Evolutionary conservation across 35 echinoderm and acorn worm species (phyloP), one percentile per base, ranked within the genome.

Genomic region (Chiridota heheva): DNA sequence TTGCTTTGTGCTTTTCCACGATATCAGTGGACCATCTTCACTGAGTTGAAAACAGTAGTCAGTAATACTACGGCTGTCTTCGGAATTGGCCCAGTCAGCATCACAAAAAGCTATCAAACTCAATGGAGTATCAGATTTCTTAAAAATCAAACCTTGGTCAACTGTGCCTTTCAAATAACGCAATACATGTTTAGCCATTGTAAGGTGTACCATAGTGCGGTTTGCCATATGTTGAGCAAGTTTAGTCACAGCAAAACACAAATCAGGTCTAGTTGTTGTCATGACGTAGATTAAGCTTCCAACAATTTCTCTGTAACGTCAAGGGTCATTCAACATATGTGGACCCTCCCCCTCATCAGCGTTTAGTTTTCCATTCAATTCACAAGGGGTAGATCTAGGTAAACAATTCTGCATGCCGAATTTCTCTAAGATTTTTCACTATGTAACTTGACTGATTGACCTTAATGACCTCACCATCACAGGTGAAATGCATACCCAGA

Each of bases 191-290:
- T 82, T 82, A 20, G 42, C 80, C 34, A 56, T 69, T 7, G 58
- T 35, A 39, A 61, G 59, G 32, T 81, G 31, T 24, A 26, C 36
- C 59, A 58, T 44, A 45, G 59, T 67, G 10, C 61, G 62, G 4
- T 82, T 82, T 69, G 80, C 27, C 63, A 82, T 60, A 57, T 82
- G 63, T 32, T 82, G 62, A 44, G 80, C 25, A 60, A 82, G 69
- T 39, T 82, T 82, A 10, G 60, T 43, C 13, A 82, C 80, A 68
- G 49, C 49, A 25, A 38, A 82, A 69, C 80, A 68, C 6, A 82
- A 30, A 33, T 82, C 40, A 32, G 60, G 79, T 68, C 79, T 48
- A 67, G 79, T 82, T 47, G 20, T 12, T 68, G 63, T 69, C 63
- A 69, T 81, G 12, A 56, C 32, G 37, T 81, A 81, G 13, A 81